phyloP scores from a whole-genome alignment of 2,888 invertebrate species.

The Thereva nobilitata region DNA sequence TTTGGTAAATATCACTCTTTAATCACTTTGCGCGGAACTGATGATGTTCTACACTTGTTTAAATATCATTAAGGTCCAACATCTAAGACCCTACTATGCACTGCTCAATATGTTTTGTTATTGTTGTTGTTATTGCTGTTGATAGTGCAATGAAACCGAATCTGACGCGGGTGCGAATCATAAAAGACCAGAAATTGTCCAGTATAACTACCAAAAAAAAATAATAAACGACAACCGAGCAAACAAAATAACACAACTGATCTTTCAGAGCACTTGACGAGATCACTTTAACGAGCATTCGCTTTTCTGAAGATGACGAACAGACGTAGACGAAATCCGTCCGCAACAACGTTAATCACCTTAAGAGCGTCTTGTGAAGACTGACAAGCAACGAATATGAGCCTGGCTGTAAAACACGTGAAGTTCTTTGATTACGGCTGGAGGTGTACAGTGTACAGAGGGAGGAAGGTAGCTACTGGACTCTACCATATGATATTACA shows the following conservation, averaged over 20 bases:
- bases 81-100: too few species aligned
- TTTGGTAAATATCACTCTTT: slow-evolving; percentile 16
- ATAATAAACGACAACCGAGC: too few species aligned
- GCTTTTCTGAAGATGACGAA: slow-evolving; percentile 7
- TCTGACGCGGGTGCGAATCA: too few species aligned
- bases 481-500: neutral
- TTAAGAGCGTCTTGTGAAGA: slow-evolving; percentile 16
- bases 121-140: neutral
- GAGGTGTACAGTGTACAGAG: slow-evolving; percentile 4
- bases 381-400: neutral
- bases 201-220: too few species aligned
- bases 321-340: neutral
- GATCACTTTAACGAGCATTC: slow-evolving; percentile 21
- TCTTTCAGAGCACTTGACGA: slow-evolving; percentile 10
- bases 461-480: neutral
- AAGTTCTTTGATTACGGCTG: slow-evolving; percentile 2
- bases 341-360: slow-evolving; percentile 25
- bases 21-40: slow-evolving; percentile 1
- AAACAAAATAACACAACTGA: too few species aligned
- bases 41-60: slow-evolving; percentile 23
- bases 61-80: slow-evolving; percentile 3
- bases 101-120: neutral
- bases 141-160: too few species aligned
- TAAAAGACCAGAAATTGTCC: too few species aligned
- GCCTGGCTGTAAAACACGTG: slow-evolving; percentile 13